Evolutionary conservation across 2,113 vertebrate species (phyloP), one percentile per base, ranked within the genome.

Genomic region (Megalops atlanticus): DNA sequence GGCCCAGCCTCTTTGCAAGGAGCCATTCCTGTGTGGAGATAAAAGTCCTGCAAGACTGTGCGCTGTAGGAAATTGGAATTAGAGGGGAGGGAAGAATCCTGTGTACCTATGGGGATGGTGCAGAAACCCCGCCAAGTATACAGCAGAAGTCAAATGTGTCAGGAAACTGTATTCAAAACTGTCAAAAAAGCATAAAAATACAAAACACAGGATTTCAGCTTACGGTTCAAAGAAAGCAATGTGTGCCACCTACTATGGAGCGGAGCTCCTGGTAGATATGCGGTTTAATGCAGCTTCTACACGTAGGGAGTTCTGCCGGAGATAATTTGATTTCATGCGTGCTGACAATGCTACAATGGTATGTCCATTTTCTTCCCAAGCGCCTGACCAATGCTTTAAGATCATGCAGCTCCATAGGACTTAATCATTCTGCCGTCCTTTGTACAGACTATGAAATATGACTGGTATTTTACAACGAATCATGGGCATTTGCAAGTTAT

Each of bases 361-460:
- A 36, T 3, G 16, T 43, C 21, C 39, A 33, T 18, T 73, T 54
- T 43, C 4, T 31, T 47, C 39, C 74, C 43, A 27, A 38, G 8
- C 45, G 70, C 8, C 70, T 64, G 47, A 73, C 43, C 27, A 80
- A 43, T 47, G 58, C 64, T 10, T 36, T 69, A 69, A 41, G 36
- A 54, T 40, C 36, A 27, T 38, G 11, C 0, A 36, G 40, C 78
- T 73, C 41, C 40, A 43, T 43, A n/a, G 72, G 10, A 11, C n/a
- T 74, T 74, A 74, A 43, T 74, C 72, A 74, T 39, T 74, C 72
- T 27, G 40, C 72, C n/a, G 36, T 40, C 36, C 35, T 41, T 74
- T 74, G 36, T 41, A 74, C n/a, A 41, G 72, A 43, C n/a, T 74
- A 4, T 74, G 72, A 74, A 74, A 74, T 74, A 74, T 74, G 21